A percentile compares a stretch with the other conserved stretches of the same genome.
Evolutionary conservation across 2,113 vertebrate genomes (phyloP).

Genomic region (Phalacrocorax carbo): DNA sequence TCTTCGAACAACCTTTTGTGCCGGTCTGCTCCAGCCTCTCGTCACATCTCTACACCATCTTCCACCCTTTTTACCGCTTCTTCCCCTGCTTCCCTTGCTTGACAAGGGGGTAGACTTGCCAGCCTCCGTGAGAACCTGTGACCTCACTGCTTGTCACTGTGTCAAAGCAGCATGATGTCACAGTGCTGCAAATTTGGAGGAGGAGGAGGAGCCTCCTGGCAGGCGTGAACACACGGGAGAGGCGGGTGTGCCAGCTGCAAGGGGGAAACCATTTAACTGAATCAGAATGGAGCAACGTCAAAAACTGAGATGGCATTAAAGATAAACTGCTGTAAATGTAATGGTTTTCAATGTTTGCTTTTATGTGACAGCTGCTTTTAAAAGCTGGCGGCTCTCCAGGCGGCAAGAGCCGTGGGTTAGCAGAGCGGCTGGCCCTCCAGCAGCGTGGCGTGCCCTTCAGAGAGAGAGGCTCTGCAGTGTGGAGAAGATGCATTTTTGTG

Average conservation of each 20-base stretch:
- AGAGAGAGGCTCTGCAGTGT: neutral
- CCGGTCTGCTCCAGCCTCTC: neutral
- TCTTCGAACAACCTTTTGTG: neutral
- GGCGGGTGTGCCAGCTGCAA: neutral
- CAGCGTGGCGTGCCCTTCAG: neutral
- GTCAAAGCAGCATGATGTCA: neutral
- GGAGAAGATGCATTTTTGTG: constrained; percentile 18
- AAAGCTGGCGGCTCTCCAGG: constrained; percentile 36
- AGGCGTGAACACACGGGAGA: neutral
- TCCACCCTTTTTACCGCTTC: neutral
- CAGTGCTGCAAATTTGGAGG: neutral
- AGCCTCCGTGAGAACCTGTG: rapidly evolving
- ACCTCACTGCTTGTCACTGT: neutral
- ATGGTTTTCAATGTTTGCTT: constrained; percentile 37
- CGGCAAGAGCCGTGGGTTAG: neutral
- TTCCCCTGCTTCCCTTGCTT: neutral
- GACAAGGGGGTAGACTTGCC: neutral
- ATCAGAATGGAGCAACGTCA: neutral
- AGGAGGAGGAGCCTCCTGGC: neutral
- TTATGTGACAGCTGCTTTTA: constrained; percentile 54
- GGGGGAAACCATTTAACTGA: neutral
- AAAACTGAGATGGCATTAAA: neutral
- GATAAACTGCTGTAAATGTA: neutral
- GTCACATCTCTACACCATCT: neutral
- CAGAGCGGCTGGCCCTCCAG: neutral